These are phyloP conservation scores for Oscheius sp. DNA, from an alignment of 2,888 invertebrate species.

Conservation along the genomic window DNA sequence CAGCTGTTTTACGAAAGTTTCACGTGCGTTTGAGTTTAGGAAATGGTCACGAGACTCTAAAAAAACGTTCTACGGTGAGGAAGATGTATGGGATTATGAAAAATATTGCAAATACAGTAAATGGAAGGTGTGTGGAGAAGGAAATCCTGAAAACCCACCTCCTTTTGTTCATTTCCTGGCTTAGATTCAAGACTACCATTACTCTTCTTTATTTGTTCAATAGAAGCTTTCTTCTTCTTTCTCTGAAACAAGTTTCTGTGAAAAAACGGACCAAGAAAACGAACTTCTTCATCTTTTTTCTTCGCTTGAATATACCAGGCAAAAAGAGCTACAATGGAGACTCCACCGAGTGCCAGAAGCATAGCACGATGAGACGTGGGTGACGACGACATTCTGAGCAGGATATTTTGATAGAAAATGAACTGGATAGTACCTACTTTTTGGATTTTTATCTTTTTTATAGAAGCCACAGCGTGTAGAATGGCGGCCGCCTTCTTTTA, in stretches of 20 bases:
- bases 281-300: slow-evolving; percentile 23
- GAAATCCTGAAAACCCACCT: too few species aligned
- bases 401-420: neutral
- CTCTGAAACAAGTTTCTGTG: neutral
- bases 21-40: too few species aligned
- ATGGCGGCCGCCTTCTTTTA: neutral
- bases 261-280: neutral
- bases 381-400: slow-evolving; percentile 53
- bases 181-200: too few species aligned
- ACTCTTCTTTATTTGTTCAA: neutral
- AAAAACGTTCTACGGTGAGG: too few species aligned
- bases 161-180: too few species aligned
- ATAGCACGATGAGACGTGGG: slow-evolving; percentile 52
- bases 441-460: slow-evolving; percentile 30
- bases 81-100: too few species aligned
- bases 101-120: too few species aligned
- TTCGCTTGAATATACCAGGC: slow-evolving; percentile 45
- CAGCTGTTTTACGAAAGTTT: too few species aligned
- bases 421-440: neutral
- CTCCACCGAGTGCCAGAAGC: slow-evolving; percentile 53
- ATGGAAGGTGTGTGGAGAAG: too few species aligned
- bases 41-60: too few species aligned
- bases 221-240: slow-evolving; percentile 25
- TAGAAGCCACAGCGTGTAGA: neutral
- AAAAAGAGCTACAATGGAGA: slow-evolving; percentile 55